A percentile compares a stretch with the other conserved stretches of the same genome.
Evolutionary conservation across 2,797 vertebrate genomes (phyloP).

Genomic region (Tragopan temminckii): DNA sequence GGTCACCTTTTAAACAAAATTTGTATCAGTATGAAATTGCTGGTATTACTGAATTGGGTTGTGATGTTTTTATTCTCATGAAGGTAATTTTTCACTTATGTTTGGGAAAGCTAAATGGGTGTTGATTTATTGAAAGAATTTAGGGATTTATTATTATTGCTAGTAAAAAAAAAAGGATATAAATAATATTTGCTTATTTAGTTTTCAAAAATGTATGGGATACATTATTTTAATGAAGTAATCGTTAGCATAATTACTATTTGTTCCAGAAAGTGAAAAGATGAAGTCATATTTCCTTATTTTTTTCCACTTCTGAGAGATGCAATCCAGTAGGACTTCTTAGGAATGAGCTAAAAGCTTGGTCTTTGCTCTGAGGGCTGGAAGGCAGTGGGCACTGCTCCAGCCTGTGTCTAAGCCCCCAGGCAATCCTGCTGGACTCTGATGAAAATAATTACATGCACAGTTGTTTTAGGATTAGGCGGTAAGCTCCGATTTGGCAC

Average conservation of each 20-base stretch:
- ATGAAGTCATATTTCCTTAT: neutral
- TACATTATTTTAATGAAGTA: neutral
- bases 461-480: neutral
- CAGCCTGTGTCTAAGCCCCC: neutral
- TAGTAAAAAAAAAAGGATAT: neutral
- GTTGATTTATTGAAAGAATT: neutral
- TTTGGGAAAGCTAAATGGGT: neutral
- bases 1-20: slow-evolving; percentile 72
- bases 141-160: neutral
- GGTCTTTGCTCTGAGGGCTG: neutral
- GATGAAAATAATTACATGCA: neutral
- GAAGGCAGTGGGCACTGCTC: neutral
- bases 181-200: neutral
- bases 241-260: neutral
- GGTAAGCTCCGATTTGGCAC: neutral
- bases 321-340: neutral
- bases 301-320: neutral
- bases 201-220: neutral
- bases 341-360: neutral
- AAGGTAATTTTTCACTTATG: slow-evolving; percentile 5
- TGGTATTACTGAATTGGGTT: slow-evolving; percentile 34
- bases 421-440: neutral
- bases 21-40: slow-evolving; percentile 54
- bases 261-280: neutral
- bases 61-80: slow-evolving; percentile 1